Evolutionary conservation across 1,140 invertebrate species (phyloP), one percentile per base, ranked within the genome.

Genomic region (Procambarus clarkii): DNA sequence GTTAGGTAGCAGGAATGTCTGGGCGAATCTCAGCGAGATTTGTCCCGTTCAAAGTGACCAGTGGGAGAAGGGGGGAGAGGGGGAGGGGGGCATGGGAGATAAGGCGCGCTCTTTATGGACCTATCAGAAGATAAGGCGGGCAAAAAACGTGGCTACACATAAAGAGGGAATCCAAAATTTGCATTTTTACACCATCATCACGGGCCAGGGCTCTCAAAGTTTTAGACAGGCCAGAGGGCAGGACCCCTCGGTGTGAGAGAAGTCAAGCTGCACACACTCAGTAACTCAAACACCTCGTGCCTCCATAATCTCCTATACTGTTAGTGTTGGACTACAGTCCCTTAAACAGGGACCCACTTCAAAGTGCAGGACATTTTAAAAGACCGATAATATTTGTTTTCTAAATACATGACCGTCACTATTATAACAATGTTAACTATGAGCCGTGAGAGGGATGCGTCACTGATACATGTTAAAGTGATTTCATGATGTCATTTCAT

Each of bases 121-220:
- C 88, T 91, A 91, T 91, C 88, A 91, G 71, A 78, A 91, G 88
- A 91, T 91, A 91, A 91, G 88, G 82, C 88, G 21, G 80, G 74
- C 71, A 91, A 91, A 91, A 91, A 91, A 91, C 88, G 88, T 85
- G 88, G 88, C 88, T 82, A 91, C 88, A 91, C 88, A 91, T 91
- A 91, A 91, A 91, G 85, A 91, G 88, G 88, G 88, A 91, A 85
- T 91, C 88, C 46, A 83, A 91, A 82, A 91, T 91, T 91, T 91
- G 88, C 88, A 91, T 91, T 91, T 91, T 91, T 91, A 91, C 88
- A 84, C 88, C 88, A 91, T 91, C 88, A 91, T 91, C 88, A 91
- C 76, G 85, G 88, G 88, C 88, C 45, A 77, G 81, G 88, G 88
- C 88, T 84, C 88, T 91, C 88, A 91, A 91, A 91, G 81, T 85